A percentile compares a stretch with the other conserved stretches of the same genome.
phyloP scores from a whole-genome alignment of 2,888 invertebrate genomes.

The Pseudococcus viburni region DNA sequence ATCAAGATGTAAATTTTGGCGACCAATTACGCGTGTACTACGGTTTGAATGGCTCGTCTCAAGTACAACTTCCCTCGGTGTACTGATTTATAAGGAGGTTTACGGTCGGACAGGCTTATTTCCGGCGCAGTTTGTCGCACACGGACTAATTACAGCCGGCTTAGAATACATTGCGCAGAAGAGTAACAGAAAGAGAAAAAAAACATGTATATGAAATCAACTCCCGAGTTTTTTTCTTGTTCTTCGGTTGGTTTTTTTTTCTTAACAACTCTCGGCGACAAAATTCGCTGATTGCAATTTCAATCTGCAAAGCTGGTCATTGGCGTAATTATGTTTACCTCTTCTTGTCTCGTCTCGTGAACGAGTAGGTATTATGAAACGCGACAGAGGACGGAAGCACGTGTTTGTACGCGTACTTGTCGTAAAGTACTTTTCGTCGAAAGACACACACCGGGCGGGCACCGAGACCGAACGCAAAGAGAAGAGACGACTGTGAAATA shows the following conservation, averaged over 20 bases:
- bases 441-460: constrained; percentile 42
- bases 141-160: constrained; percentile 33
- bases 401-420: constrained; percentile 60
- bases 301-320: constrained; percentile 20
- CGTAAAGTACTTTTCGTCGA: constrained; percentile 48
- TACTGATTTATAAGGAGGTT: constrained; percentile 44
- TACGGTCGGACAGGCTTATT: constrained; percentile 47
- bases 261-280: not conserved
- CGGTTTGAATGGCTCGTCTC: constrained; percentile 28
- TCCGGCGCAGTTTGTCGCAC: constrained; percentile 23
- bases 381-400: constrained; percentile 49
- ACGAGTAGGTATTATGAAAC: constrained; percentile 7
- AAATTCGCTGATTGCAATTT: constrained; percentile 38
- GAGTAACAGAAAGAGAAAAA: not conserved
- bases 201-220: not conserved
- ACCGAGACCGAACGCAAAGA: constrained; percentile 29
- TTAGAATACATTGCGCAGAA: not conserved
- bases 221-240: not conserved
- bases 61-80: constrained; percentile 28
- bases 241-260: not conserved
- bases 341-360: not conserved
- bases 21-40: not conserved
- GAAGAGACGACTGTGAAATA: constrained; percentile 56
- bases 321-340: constrained; percentile 35
- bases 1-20: constrained; percentile 37